Evolutionary conservation across 1,140 invertebrate genomes (phyloP), one percentile per base, ranked within the genome.

Genomic region (Leptopilina boulardi): DNA sequence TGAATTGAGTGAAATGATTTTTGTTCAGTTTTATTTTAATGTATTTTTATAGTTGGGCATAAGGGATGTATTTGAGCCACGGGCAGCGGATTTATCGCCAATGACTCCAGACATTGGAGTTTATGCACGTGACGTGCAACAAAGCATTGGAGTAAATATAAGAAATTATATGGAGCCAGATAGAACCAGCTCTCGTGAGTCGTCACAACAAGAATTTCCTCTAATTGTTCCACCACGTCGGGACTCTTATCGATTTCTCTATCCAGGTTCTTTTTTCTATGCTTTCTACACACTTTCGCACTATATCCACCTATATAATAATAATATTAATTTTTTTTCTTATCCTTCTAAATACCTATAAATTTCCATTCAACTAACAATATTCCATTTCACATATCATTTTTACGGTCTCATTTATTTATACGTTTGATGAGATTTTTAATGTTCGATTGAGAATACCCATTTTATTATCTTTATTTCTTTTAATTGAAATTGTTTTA

Each of bases 81-180:
- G 94, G 75, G 92, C 94, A 71, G 93, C 94, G 0, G 94, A 97
- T 87, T 94, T 97, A 82, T 93, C 93, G 9, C 93, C 93, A 26
- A 96, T 96, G 95, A 96, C 95, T 23, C 88, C 92, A 6, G 94
- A 95, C 77, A 87, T 92, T 11, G 93, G 94, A 26, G 92, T 96
- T 42, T 96, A 95, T 83, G 95, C 95, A 11, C 93, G 95, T 74
- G 95, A 95, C 85, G 94, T 96, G 77, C 95, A 96, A 88, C 95
- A 96, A 89, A 94, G 94, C 21, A 95, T 96, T 70, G 95, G 95
- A 19, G 94, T 96, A 3, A 94, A 94, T 81, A 96, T 96, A 78
- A 93, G 94, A 82, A 96, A 95, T 87, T 95, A 94, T 82, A 91
- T 93, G 82, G 92, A 93, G 88, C 91, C 88, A 79, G 85, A 88